A percentile compares a stretch with the other conserved stretches of the same genome.
Evolutionary conservation across 2,113 vertebrate genomes (phyloP).

Genomic region (Proteles cristata): DNA sequence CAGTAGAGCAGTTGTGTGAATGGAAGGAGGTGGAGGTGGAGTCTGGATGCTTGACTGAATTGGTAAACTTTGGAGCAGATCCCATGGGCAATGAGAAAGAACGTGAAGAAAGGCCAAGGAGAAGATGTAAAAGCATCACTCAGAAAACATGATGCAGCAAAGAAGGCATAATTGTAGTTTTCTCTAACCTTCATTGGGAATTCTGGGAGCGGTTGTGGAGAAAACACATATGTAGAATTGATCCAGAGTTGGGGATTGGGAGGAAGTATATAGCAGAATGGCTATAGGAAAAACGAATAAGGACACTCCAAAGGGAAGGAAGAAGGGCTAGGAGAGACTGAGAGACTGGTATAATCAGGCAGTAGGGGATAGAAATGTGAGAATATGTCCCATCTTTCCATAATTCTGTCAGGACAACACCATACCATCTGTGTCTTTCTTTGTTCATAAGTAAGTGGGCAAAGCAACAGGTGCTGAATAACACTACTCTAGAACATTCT

Average conservation of each 20-base stretch:
- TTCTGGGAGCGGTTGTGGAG: neutral
- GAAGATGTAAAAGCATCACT: neutral
- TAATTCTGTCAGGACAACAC: neutral
- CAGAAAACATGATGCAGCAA: neutral
- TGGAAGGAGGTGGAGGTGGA: neutral
- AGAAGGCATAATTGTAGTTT: neutral
- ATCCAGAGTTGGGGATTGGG: neutral
- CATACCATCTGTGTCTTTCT: neutral
- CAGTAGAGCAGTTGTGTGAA: neutral
- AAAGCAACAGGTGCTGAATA: neutral
- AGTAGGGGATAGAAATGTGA: neutral
- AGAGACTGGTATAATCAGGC: neutral
- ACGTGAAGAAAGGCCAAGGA: neutral
- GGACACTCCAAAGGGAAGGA: no score
- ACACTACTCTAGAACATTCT: neutral
- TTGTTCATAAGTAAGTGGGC: neutral
- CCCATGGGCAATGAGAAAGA: neutral
- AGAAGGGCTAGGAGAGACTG: neutral
- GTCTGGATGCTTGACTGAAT: neutral
- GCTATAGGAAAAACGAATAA: neutral
- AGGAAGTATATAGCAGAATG: neutral
- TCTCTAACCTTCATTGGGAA: neutral
- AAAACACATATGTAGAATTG: neutral
- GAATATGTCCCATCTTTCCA: neutral
- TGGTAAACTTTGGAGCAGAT: neutral